A percentile compares a stretch with the other conserved stretches of the same genome.
Conservation (phyloP, 2,888 invertebrate species). For the Mesorhabditis belari region DNA sequence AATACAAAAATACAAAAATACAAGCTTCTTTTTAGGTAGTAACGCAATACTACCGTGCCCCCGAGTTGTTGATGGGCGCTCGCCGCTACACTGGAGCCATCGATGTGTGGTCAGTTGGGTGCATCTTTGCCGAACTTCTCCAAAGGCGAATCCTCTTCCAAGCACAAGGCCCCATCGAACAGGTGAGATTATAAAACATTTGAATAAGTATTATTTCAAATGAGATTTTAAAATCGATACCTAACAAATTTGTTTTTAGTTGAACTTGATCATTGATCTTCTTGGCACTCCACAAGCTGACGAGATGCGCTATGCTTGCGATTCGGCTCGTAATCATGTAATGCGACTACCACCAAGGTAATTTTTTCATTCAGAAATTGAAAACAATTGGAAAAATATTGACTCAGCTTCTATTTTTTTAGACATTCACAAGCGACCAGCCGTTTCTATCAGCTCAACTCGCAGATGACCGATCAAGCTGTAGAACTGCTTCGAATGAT, state of each 20-base stretch:
- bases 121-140: constrained; percentile 94
- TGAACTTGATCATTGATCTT: constrained; percentile 93
- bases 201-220: neutral
- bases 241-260: constrained; percentile 58
- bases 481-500: constrained; percentile 93
- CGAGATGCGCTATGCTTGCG: constrained; percentile 94
- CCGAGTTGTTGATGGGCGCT: constrained; percentile 97
- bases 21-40: too few relatives aligned
- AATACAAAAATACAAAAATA: too few relatives aligned
- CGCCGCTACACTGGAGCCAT: constrained; percentile 84
- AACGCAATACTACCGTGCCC: constrained; percentile 97
- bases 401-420: neutral
- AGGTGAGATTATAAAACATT: constrained; percentile 59
- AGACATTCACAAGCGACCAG: neutral
- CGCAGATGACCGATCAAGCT: constrained; percentile 92
- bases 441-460: constrained; percentile 76
- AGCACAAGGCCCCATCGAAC: constrained; percentile 93
- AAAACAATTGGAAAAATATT: neutral
- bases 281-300: constrained; percentile 88
- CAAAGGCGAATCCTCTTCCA: constrained; percentile 93
- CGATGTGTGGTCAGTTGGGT: constrained; percentile 98
- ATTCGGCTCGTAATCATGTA: constrained; percentile 84
- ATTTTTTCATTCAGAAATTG: neutral
- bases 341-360: constrained; percentile 18
- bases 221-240: neutral